Conservation (phyloP, 1,140 invertebrate genomes). For the Sesamia nonagrioides region DNA sequence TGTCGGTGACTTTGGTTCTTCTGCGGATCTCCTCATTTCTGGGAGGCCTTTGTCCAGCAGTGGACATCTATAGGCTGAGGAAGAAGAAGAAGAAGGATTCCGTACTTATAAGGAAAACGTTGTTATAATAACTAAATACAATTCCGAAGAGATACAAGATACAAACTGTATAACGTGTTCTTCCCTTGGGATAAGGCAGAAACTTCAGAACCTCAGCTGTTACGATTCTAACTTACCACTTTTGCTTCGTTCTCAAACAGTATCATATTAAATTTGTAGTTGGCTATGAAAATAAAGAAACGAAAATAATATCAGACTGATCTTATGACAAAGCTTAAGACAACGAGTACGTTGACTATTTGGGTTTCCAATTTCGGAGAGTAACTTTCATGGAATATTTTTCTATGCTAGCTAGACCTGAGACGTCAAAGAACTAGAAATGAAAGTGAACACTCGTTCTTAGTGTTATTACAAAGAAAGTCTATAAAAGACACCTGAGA, state of each 20-base stretch:
- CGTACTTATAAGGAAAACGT: slow-evolving; percentile 46
- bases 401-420: neutral
- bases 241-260: too few relatives aligned
- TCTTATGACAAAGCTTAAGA: neutral
- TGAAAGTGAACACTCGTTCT: slow-evolving; percentile 12
- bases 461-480: slow-evolving; percentile 25
- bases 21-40: too few relatives aligned
- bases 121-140: slow-evolving; percentile 17
- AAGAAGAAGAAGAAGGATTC: too few relatives aligned
- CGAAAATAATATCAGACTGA: neutral
- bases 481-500: slow-evolving; percentile 15
- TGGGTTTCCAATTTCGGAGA: slow-evolving; percentile 10
- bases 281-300: neutral
- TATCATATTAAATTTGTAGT: neutral
- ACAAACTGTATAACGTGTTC: neutral
- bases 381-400: slow-evolving; percentile 13
- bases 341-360: neutral
- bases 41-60: too few relatives aligned
- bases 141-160: neutral
- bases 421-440: slow-evolving; percentile 20
- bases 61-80: too few relatives aligned
- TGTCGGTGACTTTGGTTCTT: too few relatives aligned
- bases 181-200: too few relatives aligned
- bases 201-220: too few relatives aligned
- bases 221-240: too few relatives aligned